Conservation (phyloP, 1,140 invertebrate species). For the Drosophila pandora region DNA sequence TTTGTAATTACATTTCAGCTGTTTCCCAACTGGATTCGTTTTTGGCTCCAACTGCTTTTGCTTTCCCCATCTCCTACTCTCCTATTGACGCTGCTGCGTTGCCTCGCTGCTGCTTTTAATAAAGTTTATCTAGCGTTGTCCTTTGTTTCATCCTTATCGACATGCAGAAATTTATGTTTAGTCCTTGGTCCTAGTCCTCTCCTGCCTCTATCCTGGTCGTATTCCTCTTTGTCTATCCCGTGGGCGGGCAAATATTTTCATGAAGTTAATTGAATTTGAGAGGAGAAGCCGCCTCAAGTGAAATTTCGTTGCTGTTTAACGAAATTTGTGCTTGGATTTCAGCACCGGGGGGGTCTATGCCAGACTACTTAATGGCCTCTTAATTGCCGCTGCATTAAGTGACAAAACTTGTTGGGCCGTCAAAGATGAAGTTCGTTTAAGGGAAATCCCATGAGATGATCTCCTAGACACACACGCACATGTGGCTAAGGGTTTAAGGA, state of each 20-base stretch:
- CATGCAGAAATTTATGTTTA: conserved; percentile 78
- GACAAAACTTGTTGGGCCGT: conserved; percentile 67
- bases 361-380: conserved; percentile 60
- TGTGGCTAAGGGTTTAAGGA: conserved; percentile 8
- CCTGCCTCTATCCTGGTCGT: conserved; percentile 4
- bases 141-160: conserved; percentile 79
- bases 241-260: conserved; percentile 80
- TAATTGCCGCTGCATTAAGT: conserved; percentile 69
- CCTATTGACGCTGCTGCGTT: conserved; percentile 22
- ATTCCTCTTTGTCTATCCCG: conserved; percentile 41
- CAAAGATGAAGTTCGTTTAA: conserved; percentile 25
- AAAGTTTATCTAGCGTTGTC: conserved; percentile 82
- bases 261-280: conserved; percentile 82
- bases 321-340: conserved; percentile 62
- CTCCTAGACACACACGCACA: conserved; percentile 9
- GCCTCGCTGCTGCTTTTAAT: conserved; percentile 67
- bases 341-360: conserved; percentile 12
- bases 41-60: conserved; percentile 29
- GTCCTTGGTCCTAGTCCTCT: conserved; percentile 43
- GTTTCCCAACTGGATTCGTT: conserved; percentile 57
- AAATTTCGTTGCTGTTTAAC: conserved; percentile 66
- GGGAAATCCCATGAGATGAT: conserved; percentile 32
- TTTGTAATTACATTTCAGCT: conserved; percentile 81
- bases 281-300: conserved; percentile 55
- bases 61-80: neutral